phyloP scores from a whole-genome alignment of 1,140 invertebrate species.

The Heliconius congener region DNA sequence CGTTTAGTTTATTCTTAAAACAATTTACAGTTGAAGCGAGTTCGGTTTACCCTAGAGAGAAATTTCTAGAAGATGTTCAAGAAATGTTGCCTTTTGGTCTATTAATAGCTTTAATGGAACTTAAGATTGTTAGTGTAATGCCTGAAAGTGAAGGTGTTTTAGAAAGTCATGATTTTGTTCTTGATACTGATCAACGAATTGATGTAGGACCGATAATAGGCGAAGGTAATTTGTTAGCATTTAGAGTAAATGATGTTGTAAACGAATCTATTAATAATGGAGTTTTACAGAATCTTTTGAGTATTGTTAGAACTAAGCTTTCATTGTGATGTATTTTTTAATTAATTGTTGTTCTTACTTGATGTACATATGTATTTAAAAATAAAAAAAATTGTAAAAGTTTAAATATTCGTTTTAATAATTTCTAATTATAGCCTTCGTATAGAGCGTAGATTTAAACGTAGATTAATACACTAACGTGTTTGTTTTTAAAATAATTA shows the following conservation, averaged over 20 bases:
- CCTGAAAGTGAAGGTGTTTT: conserved; percentile 46
- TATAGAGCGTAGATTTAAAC: too few relatives aligned
- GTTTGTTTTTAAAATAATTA: too few relatives aligned
- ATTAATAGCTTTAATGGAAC: conserved; percentile 57
- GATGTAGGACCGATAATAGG: conserved; percentile 27
- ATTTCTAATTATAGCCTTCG: too few relatives aligned
- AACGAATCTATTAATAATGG: conserved; percentile 61
- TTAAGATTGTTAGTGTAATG: conserved; percentile 54
- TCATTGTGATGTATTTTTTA: neutral
- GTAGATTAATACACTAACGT: too few relatives aligned
- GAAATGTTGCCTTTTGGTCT: conserved; percentile 56
- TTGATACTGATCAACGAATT: neutral
- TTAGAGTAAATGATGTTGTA: conserved; percentile 65
- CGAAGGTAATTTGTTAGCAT: conserved; percentile 43
- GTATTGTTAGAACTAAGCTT: conserved; percentile 25
- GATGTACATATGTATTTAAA: conserved; percentile 26
- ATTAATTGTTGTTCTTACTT: neutral
- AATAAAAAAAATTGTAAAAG: neutral
- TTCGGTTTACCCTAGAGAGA: conserved; percentile 49
- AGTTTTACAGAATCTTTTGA: conserved; percentile 51
- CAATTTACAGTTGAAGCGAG: conserved; percentile 52
- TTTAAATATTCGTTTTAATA: too few relatives aligned
- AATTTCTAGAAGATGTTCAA: conserved; percentile 56
- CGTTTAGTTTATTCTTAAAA: conserved; percentile 53
- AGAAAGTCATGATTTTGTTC: neutral